phyloP scores from a whole-genome alignment of 2,797 vertebrate species.

The Intellagama lesueurii region DNA sequence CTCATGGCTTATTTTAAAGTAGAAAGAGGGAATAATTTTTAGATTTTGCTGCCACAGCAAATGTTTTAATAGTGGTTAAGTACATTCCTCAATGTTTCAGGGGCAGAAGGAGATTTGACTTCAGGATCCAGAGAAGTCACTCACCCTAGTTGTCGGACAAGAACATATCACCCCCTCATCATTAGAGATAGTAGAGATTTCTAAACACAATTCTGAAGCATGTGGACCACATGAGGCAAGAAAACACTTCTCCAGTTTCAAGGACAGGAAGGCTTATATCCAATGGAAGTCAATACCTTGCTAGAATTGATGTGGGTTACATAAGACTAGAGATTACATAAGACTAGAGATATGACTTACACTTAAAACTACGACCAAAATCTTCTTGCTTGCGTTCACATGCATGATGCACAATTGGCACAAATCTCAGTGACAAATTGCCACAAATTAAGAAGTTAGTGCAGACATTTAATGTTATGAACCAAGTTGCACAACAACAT shows the following conservation, averaged over 20 bases:
- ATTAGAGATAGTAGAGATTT: background rate
- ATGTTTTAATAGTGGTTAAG: background rate
- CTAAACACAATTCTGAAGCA: background rate
- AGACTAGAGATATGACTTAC: background rate
- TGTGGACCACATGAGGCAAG: background rate
- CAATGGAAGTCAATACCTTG: background rate
- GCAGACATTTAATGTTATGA: background rate
- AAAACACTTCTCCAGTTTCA: background rate
- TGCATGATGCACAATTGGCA: background rate
- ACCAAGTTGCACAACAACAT: background rate
- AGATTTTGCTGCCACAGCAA: background rate
- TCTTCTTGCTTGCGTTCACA: too few species aligned
- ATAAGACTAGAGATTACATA: too few species aligned
- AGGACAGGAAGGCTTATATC: background rate
- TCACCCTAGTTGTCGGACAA: too few species aligned
- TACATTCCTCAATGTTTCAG: background rate
- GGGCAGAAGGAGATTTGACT: too few species aligned
- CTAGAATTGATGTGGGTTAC: slow-evolving; percentile 2
- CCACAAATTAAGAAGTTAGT: background rate
- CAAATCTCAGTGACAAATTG: background rate
- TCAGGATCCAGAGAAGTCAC: too few species aligned
- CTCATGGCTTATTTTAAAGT: background rate
- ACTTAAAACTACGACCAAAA: slow-evolving; percentile 1
- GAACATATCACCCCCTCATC: background rate
- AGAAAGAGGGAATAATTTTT: background rate